Conservation (phyloP, 2,797 vertebrate species). For the Sebastes steindachneri region DNA sequence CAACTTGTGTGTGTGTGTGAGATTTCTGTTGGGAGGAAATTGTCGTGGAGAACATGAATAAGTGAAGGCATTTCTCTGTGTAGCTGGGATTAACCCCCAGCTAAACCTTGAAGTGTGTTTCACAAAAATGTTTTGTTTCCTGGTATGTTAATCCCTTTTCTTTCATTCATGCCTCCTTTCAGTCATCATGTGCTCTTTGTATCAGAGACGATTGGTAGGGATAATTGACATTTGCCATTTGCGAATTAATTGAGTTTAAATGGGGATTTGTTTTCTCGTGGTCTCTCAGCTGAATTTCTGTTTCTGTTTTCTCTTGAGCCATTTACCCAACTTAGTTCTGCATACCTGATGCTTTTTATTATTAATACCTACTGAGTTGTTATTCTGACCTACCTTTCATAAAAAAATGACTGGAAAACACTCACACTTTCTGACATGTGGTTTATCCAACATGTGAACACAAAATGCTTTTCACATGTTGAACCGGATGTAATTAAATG, state of each 20-base stretch:
- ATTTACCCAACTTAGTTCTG: not conserved
- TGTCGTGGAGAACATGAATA: conserved; percentile 32
- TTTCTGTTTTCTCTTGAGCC: not conserved
- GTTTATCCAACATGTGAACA: not conserved
- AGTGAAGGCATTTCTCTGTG: conserved; percentile 36
- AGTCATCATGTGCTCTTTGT: conserved; percentile 31
- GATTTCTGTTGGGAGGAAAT: conserved; percentile 10
- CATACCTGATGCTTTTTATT: not conserved
- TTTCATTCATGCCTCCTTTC: conserved; percentile 45
- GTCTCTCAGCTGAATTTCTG: not conserved
- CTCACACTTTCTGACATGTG: not conserved
- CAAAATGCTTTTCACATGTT: not conserved
- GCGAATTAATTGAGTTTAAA: not conserved
- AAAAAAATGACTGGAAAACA: not conserved
- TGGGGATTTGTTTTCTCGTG: not conserved
- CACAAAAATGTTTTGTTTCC: conserved; percentile 78
- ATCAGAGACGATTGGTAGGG: not conserved
- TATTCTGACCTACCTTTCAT: not conserved
- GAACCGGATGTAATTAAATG: not conserved
- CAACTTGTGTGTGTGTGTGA: conserved; percentile 20
- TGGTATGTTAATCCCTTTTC: conserved; percentile 69
- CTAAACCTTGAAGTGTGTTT: conserved; percentile 66
- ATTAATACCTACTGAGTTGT: too few species aligned
- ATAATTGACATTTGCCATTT: conserved; percentile 1
- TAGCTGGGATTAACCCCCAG: conserved; percentile 62